Evolutionary conservation across 2,888 invertebrate genomes (phyloP).

Genomic region (Platerodrilus igneus): DNA sequence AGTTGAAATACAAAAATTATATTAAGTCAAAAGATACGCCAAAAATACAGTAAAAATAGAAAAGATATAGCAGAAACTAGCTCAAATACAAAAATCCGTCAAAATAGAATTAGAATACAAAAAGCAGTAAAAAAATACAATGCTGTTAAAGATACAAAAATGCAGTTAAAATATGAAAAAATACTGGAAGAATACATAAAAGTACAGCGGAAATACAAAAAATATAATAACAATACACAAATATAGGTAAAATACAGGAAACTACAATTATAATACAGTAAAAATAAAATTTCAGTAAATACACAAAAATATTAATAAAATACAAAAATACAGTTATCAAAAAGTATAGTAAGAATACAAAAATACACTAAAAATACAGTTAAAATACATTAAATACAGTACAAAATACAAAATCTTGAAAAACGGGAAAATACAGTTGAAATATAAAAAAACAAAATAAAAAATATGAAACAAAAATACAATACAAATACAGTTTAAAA

Average conservation of each 20-base stretch:
- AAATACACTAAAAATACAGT: slow-evolving; percentile 8
- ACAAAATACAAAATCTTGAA: slow-evolving; percentile 10
- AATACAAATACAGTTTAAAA: neutral
- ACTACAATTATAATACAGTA: slow-evolving; percentile 3
- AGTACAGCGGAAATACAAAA: neutral
- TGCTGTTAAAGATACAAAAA: no score
- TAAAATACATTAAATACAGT: slow-evolving; percentile 10
- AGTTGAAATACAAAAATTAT: no score
- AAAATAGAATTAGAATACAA: no score
- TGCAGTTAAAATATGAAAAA: no score
- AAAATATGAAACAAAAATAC: slow-evolving; percentile 5
- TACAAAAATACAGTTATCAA: slow-evolving; percentile 25
- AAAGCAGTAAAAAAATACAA: no score
- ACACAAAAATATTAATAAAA: slow-evolving; percentile 17
- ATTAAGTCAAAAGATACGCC: no score
- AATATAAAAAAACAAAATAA: slow-evolving; percentile 11
- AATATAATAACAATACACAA: slow-evolving; percentile 1
- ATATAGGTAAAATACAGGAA: neutral
- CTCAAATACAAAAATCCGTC: no score
- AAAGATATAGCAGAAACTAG: no score
- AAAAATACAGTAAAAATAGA: no score
- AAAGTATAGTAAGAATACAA: slow-evolving; percentile 11
- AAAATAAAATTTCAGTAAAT: slow-evolving; percentile 3
- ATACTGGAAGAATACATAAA: slow-evolving; percentile 8
- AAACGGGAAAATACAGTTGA: slow-evolving; percentile 5